Percentiles rank a stretch among this genome's conserved stretches.
Evolutionary conservation across 2,797 vertebrate species (phyloP).

Genomic region (Sebastes steindachneri): DNA sequence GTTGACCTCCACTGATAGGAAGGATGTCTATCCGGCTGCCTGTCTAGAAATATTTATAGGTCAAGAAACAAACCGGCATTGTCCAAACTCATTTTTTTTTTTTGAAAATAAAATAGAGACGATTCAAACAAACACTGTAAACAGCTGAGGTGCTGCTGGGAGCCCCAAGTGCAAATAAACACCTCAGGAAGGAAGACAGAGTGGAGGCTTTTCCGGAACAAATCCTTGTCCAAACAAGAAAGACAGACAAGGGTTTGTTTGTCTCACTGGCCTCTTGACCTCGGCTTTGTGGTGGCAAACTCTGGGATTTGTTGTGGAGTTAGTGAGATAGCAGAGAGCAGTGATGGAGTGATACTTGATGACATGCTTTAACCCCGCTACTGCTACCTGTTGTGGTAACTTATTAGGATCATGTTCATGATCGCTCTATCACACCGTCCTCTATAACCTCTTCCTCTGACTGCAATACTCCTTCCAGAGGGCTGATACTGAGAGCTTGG

Average conservation of each 20-base stretch:
- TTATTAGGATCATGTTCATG: background rate
- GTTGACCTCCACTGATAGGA: constrained; percentile 44
- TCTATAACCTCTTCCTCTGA: background rate
- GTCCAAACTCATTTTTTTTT: constrained; percentile 44
- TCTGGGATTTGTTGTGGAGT: constrained; percentile 55
- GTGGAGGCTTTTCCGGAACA: constrained; percentile 60
- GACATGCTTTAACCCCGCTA: background rate
- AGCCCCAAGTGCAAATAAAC: constrained; percentile 69
- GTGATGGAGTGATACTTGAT: constrained; percentile 11
- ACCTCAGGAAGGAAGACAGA: constrained; percentile 68
- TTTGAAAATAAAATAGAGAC: constrained; percentile 47
- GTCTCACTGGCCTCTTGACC: constrained; percentile 64
- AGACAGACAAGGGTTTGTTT: constrained; percentile 62
- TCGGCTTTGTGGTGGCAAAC: constrained; percentile 43
- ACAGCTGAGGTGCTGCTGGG: constrained; percentile 61
- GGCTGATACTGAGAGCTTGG: background rate
- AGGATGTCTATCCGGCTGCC: constrained; percentile 66
- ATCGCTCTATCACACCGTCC: background rate
- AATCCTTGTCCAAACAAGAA: constrained; percentile 73
- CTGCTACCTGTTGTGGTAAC: background rate
- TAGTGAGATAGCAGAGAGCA: constrained; percentile 9
- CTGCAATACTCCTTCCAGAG: background rate
- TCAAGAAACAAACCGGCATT: constrained; percentile 59
- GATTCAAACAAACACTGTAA: constrained; percentile 66
- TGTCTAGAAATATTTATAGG: constrained; percentile 66